phyloP scores from a whole-genome alignment of 2,888 invertebrate genomes.

The Eudasyphora cyanicolor region DNA sequence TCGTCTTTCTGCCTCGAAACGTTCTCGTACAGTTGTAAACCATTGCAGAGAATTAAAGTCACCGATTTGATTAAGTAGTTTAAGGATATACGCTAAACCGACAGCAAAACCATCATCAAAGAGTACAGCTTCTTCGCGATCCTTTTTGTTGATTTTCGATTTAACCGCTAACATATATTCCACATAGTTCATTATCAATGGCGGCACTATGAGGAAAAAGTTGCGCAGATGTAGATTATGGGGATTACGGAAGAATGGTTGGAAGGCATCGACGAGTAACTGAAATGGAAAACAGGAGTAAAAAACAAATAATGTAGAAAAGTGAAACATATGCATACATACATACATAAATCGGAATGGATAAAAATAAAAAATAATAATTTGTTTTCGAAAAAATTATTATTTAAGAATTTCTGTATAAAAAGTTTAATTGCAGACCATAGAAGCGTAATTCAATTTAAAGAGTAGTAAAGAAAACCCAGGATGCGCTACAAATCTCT shows the following conservation, averaged over 20 bases:
- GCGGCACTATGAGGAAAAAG: constrained; percentile 96
- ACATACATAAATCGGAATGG: not conserved
- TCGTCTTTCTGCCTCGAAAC: constrained; percentile 85
- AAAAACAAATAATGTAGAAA: too few relatives aligned
- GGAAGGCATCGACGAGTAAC: constrained; percentile 95
- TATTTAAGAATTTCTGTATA: too few relatives aligned
- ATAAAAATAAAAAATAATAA: too few relatives aligned
- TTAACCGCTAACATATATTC: constrained; percentile 95
- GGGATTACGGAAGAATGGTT: constrained; percentile 91
- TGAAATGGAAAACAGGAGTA: constrained; percentile 79
- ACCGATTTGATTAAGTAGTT: constrained; percentile 90
- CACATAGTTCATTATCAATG: constrained; percentile 95
- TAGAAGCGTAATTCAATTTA: too few relatives aligned
- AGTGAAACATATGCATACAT: not conserved
- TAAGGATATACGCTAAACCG: constrained; percentile 95
- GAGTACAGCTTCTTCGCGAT: constrained; percentile 88
- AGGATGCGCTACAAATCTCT: too few relatives aligned
- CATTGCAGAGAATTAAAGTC: constrained; percentile 96
- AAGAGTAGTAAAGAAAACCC: too few relatives aligned
- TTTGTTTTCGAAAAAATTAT: too few relatives aligned
- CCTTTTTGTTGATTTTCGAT: constrained; percentile 94
- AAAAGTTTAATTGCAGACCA: too few relatives aligned
- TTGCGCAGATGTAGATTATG: constrained; percentile 94
- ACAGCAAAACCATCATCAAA: constrained; percentile 99
- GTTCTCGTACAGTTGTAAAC: constrained; percentile 92